Evolutionary conservation across 2,888 invertebrate species (phyloP), one percentile per base, ranked within the genome.

Genomic region (Therioaphis trifolii): DNA sequence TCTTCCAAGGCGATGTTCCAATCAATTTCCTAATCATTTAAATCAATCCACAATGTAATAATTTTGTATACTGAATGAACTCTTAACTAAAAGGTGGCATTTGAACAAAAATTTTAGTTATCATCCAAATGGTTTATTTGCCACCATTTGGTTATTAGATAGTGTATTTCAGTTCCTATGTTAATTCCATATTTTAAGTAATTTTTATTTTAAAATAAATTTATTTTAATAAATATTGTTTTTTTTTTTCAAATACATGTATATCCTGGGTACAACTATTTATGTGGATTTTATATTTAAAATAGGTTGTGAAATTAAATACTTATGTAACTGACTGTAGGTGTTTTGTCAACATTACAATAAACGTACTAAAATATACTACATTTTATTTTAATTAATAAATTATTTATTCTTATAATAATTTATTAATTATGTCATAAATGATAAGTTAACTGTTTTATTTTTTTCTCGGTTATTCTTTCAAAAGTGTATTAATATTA

Each of bases 1-100:
- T 74, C 49, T 82, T 24, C 74, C 82, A n/a, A 82, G 63, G 14
- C 72, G 82, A 74, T 63, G 82, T 74, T 49, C 24, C 82, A 82
- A 82, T 80, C 27, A 80, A 29, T 69, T 29, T 71, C 58, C 80
- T 80, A 71, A 80, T 63, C 61, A 74, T 35, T 66, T 63, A 14
- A 72, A 82, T 11, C 82, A 82, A 74, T 82, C 82, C 61, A 82
- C 82, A n/a, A 74, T 82, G 74, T 82, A 82, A 82, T 0, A 63
- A 27, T 66, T 52, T 61, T 82, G n/a, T 74, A 55, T 69, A 55
- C n/a, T 55, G 77, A 68, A 52, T 58, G 55, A 69, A 35, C 40
- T 2, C 27, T 21, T 61, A 72, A 79, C 43, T 29, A 35, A 61
- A 80, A 82, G 49, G 27, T 72, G 27, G 74, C 82, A 74, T 82